These are phyloP conservation scores for Desmodus rotundus DNA, from an alignment of 2,113 vertebrate species.

Conservation along the genomic window DNA sequence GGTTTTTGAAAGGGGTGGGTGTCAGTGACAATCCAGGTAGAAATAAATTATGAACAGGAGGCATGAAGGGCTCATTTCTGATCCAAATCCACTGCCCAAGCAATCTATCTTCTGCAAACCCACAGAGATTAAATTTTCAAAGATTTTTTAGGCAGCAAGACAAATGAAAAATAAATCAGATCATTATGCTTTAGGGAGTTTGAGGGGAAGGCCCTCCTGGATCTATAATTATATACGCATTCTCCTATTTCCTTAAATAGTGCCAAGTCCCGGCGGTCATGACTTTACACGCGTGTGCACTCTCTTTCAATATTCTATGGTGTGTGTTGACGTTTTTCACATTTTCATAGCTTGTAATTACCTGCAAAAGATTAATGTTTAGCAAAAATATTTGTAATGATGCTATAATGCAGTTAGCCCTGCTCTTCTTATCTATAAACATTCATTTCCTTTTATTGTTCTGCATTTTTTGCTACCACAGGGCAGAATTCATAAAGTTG, in stretches of 20 bases:
- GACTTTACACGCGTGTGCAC: neutral
- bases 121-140: constrained; percentile 41
- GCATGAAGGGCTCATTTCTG: neutral
- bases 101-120: constrained; percentile 41
- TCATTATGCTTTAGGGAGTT: neutral
- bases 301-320: neutral
- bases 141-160: constrained; percentile 5
- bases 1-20: neutral
- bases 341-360: neutral
- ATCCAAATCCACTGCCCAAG: neutral
- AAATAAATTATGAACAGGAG: constrained; percentile 31
- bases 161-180: constrained; percentile 35
- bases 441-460: neutral
- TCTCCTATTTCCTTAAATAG: neutral
- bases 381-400: neutral
- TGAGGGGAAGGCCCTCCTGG: neutral
- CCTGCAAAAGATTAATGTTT: neutral
- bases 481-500: neutral
- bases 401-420: neutral
- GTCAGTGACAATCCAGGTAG: neutral
- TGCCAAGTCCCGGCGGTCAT: neutral
- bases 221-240: neutral
- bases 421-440: neutral
- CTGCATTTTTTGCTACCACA: neutral
- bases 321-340: neutral